Conservation (phyloP, 2,113 vertebrate species). For the Australoheros scitulus region DNA sequence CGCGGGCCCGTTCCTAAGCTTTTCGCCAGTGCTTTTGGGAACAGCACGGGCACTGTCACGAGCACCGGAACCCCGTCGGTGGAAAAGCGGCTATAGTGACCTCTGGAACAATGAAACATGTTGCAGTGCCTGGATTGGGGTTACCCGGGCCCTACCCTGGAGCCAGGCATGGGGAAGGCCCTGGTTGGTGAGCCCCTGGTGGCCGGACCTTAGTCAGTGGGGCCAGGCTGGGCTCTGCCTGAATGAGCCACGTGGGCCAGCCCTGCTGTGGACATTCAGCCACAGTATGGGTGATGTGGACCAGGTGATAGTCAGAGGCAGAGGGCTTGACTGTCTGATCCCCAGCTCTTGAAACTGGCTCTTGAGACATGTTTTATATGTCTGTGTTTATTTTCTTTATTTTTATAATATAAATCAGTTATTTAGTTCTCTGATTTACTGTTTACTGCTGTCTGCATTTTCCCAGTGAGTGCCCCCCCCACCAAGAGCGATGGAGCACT, state of each 20-base stretch:
- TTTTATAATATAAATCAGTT: not conserved
- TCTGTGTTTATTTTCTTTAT: not conserved
- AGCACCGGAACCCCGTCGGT: too few species aligned
- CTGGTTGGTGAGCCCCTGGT: not conserved
- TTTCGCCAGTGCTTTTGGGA: too few species aligned
- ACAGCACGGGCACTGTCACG: too few species aligned
- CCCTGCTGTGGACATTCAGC: not conserved
- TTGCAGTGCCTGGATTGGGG: not conserved
- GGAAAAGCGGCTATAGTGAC: too few species aligned
- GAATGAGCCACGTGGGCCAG: not conserved
- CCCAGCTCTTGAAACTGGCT: fast-evolving
- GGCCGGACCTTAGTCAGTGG: too few species aligned
- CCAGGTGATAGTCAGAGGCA: not conserved
- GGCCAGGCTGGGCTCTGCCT: not conserved
- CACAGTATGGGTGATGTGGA: not conserved
- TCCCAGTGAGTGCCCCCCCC: not conserved
- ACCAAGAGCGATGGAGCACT: not conserved
- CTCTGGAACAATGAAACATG: not conserved
- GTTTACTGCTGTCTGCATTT: not conserved
- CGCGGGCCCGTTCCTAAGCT: too few species aligned
- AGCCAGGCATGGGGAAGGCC: not conserved
- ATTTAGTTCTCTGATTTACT: not conserved
- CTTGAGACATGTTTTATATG: not conserved
- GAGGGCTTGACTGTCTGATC: not conserved
- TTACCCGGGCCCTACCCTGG: not conserved